Conservation (phyloP, 2,113 vertebrate species). For the Hippocampus guttulatus region DNA sequence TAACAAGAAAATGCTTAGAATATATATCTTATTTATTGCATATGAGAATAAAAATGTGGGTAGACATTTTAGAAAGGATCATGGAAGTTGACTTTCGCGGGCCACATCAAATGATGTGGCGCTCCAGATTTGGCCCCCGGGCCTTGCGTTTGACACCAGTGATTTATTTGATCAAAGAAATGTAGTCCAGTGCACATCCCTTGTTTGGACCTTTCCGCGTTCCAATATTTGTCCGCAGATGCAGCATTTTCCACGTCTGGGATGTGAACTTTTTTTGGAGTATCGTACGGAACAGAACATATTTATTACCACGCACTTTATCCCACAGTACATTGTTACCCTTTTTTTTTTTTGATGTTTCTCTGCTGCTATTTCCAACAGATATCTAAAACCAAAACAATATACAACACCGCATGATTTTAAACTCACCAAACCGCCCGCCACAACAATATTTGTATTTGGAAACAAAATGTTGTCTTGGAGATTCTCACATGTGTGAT, state of each 20-base stretch:
- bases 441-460: slow-evolving; percentile 30
- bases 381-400: slow-evolving; percentile 16
- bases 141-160: too few species aligned
- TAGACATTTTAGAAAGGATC: too few species aligned
- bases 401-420: slow-evolving; percentile 5
- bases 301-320: slow-evolving; percentile 43
- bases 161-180: background rate
- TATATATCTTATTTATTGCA: too few species aligned
- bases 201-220: background rate
- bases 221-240: background rate
- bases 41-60: too few species aligned
- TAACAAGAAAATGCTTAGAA: too few species aligned
- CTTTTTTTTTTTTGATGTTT: slow-evolving; percentile 29
- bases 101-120: too few species aligned
- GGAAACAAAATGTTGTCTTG: slow-evolving; percentile 23
- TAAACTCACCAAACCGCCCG: slow-evolving; percentile 42
- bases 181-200: background rate
- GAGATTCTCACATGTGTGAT: slow-evolving; percentile 68
- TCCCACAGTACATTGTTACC: slow-evolving; percentile 6
- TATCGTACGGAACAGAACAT: slow-evolving; percentile 8
- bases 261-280: slow-evolving; percentile 1
- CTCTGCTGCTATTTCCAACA: slow-evolving; percentile 45
- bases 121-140: too few species aligned
- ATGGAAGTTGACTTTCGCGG: too few species aligned
- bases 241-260: slow-evolving; percentile 2